Percentiles rank a stretch among this genome's conserved stretches.
Evolutionary conservation across 2,888 invertebrate species (phyloP).

Genomic region (Acleris emargana): DNA sequence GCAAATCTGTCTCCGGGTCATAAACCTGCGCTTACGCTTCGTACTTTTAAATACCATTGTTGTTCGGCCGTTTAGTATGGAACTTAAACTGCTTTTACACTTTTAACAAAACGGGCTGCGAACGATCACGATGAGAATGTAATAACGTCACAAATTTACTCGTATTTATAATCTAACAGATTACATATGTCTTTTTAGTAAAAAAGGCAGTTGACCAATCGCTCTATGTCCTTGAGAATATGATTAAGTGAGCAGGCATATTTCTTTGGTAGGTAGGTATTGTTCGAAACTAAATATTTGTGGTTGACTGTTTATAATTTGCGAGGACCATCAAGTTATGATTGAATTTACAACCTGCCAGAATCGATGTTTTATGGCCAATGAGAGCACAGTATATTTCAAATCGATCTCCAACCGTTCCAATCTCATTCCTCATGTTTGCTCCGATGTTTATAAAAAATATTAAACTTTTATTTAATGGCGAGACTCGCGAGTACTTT

Average conservation of each 20-base stretch:
- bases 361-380: background rate
- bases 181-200: too few species aligned
- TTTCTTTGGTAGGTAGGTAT: too few species aligned
- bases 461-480: constrained; percentile 35
- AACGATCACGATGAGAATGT: too few species aligned
- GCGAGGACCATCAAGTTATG: too few species aligned
- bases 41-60: constrained; percentile 39
- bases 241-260: too few species aligned
- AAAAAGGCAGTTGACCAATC: too few species aligned
- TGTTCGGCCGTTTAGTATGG: constrained; percentile 35
- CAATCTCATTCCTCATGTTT: constrained; percentile 8
- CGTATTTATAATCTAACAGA: too few species aligned
- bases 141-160: too few species aligned
- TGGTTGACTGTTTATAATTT: too few species aligned
- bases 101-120: constrained; percentile 3
- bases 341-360: background rate
- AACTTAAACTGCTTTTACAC: constrained; percentile 31
- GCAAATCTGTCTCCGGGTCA: constrained; percentile 65
- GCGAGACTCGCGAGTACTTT: constrained; percentile 24
- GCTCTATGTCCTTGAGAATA: too few species aligned
- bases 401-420: constrained; percentile 1
- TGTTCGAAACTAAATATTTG: too few species aligned
- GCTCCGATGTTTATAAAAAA: constrained; percentile 19
- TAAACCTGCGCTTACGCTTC: constrained; percentile 50
- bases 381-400: background rate